Evolutionary conservation across 2,888 invertebrate genomes (phyloP), one percentile per base, ranked within the genome.

Genomic region (Heliconius ismenius): DNA sequence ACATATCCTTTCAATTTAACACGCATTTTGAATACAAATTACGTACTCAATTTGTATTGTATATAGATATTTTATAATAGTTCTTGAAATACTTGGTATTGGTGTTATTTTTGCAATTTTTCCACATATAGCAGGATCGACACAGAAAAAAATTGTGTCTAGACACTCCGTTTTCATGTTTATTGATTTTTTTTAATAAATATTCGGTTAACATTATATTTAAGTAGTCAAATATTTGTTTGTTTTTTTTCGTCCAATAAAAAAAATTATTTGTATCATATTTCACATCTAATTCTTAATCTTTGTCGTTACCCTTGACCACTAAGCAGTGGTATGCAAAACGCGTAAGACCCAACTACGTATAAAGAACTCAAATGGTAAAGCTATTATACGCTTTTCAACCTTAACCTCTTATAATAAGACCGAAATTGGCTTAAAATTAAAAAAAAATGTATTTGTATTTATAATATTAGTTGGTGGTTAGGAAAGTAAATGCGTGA

Each of bases 241-340:
- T 28, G 21, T 69, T 3, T 28, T 11, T 54, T 54, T 28, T 69
- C 6, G 24, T 69, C 3, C 18, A 49, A 49, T 49, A 49, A 49
- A 0, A 49, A 49, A 49, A 49, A 49, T 15, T 49, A 49, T 49
- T 18, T 49, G 18, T 49, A 49, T 49, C 18, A 49, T 49, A 49
- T 6, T 39, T 62, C 54, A 72, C 26, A 26, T 79, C 54, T 74
- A 69, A 64, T 18, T 74, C n/a, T 62, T 78, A 74, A 63, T 79
- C 72, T 76, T 72, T 77, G 75, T 13, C 24, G 18, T 21, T 64
- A 39, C 15, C 78, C 79, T 76, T 78, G 78, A 78, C 79, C 78
- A 78, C 75, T 65, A 74, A 72, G 54, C 70, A 54, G 54, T 60
- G 24, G 69, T 69, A 78, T 76, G 74, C 76, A 73, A 73, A 75